Evolutionary conservation across 2,888 invertebrate genomes (phyloP).

Genomic region (Hypolimnas misippus): DNA sequence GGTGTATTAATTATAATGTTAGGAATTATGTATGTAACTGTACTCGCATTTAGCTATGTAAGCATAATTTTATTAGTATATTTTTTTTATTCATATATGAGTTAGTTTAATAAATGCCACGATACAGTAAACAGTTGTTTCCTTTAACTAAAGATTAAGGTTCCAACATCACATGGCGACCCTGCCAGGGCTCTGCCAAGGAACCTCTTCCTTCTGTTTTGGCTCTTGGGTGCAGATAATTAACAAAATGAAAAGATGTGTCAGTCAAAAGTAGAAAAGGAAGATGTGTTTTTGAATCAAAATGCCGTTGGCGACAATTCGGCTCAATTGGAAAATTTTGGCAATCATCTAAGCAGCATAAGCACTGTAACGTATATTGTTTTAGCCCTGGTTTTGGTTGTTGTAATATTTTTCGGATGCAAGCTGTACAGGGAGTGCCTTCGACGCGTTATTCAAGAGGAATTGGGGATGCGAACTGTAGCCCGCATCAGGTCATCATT

Average conservation of each 20-base stretch:
- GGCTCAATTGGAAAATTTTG: constrained; percentile 4
- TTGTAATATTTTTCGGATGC: constrained; percentile 4
- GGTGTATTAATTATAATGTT: too few species aligned
- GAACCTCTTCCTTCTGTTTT: constrained; percentile 7
- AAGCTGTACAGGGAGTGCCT: constrained; percentile 4
- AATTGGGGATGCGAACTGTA: constrained; percentile 1
- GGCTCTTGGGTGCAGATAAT: constrained; percentile 1
- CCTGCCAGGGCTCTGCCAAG: constrained; percentile 10
- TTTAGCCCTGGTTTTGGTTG: constrained; percentile 1
- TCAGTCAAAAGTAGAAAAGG: neutral
- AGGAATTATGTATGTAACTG: too few species aligned
- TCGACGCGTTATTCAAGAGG: constrained; percentile 2
- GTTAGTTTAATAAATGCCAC: neutral
- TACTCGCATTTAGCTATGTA: too few species aligned
- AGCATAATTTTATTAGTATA: too few species aligned
- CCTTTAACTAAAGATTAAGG: neutral
- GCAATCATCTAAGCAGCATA: constrained; percentile 1
- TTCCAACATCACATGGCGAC: constrained; percentile 2
- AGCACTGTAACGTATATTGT: constrained; percentile 10
- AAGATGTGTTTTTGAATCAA: constrained; percentile 5
- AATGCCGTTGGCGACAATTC: constrained; percentile 4
- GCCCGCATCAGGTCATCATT: constrained; percentile 5
- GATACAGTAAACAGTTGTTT: constrained; percentile 8
- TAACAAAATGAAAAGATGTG: constrained; percentile 1
- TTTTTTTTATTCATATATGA: neutral